A percentile compares a stretch with the other conserved stretches of the same genome.
These are phyloP conservation scores for Nasua narica DNA, from an alignment of 2,797 vertebrate species.

Conservation along the genomic window DNA sequence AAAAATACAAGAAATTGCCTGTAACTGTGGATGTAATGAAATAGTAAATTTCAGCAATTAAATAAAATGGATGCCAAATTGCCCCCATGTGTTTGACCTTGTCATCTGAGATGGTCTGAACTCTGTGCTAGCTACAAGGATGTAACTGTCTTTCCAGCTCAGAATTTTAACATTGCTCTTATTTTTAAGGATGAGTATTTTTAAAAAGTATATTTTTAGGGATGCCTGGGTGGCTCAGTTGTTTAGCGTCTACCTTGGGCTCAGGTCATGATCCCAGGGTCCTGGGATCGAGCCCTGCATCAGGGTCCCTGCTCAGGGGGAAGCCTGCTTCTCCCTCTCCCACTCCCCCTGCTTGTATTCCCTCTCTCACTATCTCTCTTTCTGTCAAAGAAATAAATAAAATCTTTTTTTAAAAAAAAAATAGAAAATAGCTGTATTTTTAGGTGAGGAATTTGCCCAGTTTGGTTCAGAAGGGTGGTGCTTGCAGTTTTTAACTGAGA, in stretches of 20 bases:
- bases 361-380: too few species aligned
- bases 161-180: neutral
- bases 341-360: too few species aligned
- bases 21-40: neutral
- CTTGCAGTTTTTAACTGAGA: neutral
- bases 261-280: too few species aligned
- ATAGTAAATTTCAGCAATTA: neutral
- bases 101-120: neutral
- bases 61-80: neutral
- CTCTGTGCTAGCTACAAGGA: neutral
- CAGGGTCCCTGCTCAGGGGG: too few species aligned
- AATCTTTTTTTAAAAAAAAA: too few species aligned
- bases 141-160: neutral
- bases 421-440: neutral
- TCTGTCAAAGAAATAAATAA: too few species aligned
- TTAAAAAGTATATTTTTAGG: too few species aligned
- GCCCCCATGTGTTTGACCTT: neutral
- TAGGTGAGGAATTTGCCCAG: neutral
- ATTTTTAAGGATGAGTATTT: neutral
- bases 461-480: neutral
- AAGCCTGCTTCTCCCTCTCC: too few species aligned
- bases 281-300: too few species aligned
- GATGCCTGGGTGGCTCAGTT: too few species aligned
- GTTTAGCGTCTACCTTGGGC: too few species aligned
- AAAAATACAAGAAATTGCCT: neutral